These are phyloP conservation scores for Oscheius sp. DNA, from an alignment of 2,888 invertebrate genomes.

Conservation along the genomic window DNA sequence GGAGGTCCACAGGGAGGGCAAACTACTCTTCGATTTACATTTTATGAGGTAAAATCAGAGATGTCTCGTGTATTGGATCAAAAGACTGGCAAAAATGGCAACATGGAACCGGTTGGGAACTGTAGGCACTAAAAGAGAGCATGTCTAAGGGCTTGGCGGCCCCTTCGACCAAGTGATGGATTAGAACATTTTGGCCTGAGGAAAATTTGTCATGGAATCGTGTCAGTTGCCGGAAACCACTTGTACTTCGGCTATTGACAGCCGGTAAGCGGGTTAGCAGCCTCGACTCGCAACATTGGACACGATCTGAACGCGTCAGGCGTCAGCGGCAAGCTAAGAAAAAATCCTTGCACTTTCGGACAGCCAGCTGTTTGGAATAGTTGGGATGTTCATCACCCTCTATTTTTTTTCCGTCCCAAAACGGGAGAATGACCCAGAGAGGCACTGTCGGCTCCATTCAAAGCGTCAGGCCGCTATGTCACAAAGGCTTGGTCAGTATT, in stretches of 20 bases:
- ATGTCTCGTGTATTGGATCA: too few relatives aligned
- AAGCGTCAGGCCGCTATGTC: too few relatives aligned
- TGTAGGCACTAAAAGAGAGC: not conserved
- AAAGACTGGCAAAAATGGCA: not conserved
- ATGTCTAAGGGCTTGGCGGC: too few relatives aligned
- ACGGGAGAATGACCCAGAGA: too few relatives aligned
- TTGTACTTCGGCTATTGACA: conserved; percentile 21
- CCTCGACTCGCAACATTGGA: conserved; percentile 22
- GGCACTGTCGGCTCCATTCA: too few relatives aligned
- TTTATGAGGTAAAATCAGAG: not conserved
- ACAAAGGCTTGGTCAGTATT: too few relatives aligned
- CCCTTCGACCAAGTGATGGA: too few relatives aligned
- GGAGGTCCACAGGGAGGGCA: conserved; percentile 13
- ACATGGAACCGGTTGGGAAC: not conserved
- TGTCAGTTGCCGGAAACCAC: conserved; percentile 15
- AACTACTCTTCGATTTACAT: conserved; percentile 4
- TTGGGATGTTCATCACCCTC: not conserved
- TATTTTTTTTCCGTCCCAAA: too few relatives aligned
- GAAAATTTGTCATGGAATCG: not conserved
- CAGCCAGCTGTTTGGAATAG: not conserved
- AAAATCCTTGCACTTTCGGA: conserved; percentile 19
- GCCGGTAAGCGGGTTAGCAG: conserved; percentile 29
- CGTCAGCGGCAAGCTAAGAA: too few relatives aligned
- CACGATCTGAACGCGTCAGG: conserved; percentile 22
- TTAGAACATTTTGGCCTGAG: not conserved